Evolutionary conservation across 2,113 vertebrate species (phyloP).

Genomic region (Galeopterus variegatus): DNA sequence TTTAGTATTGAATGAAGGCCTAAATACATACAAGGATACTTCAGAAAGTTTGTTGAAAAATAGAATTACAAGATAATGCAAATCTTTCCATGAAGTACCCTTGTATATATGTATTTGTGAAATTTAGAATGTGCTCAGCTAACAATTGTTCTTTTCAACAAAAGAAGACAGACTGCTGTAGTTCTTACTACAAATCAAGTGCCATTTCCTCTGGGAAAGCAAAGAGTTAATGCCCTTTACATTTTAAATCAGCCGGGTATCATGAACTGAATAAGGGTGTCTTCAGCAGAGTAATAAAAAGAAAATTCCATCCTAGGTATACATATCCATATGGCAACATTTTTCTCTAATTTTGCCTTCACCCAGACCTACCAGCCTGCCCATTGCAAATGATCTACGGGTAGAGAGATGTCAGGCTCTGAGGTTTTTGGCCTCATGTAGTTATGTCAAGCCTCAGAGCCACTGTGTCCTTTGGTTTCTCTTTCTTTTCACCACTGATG

Average conservation of each 20-base stretch:
- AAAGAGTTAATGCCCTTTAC: constrained; percentile 4
- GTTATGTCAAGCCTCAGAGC: not conserved
- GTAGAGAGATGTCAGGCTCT: not conserved
- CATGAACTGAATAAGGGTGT: constrained; percentile 4
- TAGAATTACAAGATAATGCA: too few species aligned
- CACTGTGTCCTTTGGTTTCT: not conserved
- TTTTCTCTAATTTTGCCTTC: constrained; percentile 33
- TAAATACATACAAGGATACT: not conserved
- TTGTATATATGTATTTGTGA: not conserved
- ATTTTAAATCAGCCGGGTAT: not conserved
- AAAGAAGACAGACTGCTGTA: not conserved
- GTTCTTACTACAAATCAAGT: constrained; percentile 24
- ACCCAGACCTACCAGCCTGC: not conserved
- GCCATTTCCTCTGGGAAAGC: not conserved
- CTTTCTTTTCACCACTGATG: not conserved
- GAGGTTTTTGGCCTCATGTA: not conserved
- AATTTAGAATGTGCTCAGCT: constrained; percentile 33
- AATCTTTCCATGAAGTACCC: too few species aligned
- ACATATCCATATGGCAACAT: not conserved
- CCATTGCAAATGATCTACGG: not conserved
- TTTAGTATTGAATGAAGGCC: not conserved
- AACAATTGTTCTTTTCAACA: constrained; percentile 39
- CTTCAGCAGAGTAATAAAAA: not conserved
- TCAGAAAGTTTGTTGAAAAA: too few species aligned
- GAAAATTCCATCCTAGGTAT: not conserved